Base-by-base conservation (phyloP, 23 tunicate species). In the Ascidia mentula region DNA sequence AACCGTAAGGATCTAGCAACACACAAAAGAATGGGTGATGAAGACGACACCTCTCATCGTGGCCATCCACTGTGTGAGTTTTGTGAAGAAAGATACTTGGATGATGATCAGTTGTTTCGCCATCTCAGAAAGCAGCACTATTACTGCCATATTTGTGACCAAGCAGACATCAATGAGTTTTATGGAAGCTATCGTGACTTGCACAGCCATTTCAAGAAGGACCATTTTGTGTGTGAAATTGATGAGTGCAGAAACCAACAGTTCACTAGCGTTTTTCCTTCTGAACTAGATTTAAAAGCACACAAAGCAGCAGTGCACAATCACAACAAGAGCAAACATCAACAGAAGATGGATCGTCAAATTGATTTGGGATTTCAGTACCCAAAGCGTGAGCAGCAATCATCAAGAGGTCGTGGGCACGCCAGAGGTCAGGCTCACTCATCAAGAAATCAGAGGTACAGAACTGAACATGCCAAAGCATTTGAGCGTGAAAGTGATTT, bases 11-110 rank as follows among this genome's bases (percentile, higher is more conserved):
- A 84, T 76, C 79, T 95, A 36, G 98, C 95, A 36, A 82, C 69
- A 22, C 98, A 95, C 69, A 88, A 87, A 33, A 70, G 95, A 60
- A 59, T 82, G 37, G 98, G 98, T 22, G 98, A 95, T 46, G 83
- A 82, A 38, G 95, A 95, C 77, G 95, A 95, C 69, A 72, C 77
- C 40, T 95, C 98, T 0, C 98, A 95, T 73, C 72, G 82, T 0
- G 98, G 98, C 0, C 98, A 95, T 37, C 98, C 98, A 8, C 82
- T 85, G 3, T 95, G 98, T 74, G 69, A 85, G 39, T 95, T 84
- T 60, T 95, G 98, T 79, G 91, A 95, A 40, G 80, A 36, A 18
- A 78, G 95, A 0, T 95, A 79, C 70, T 46, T 85, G 24, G 98
- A 95, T 69, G 84, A 89, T 37, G 98, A 95, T 74, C 59, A 75